Conservation (phyloP, 1,140 invertebrate species). For the Trypoxylus dichotomus region DNA sequence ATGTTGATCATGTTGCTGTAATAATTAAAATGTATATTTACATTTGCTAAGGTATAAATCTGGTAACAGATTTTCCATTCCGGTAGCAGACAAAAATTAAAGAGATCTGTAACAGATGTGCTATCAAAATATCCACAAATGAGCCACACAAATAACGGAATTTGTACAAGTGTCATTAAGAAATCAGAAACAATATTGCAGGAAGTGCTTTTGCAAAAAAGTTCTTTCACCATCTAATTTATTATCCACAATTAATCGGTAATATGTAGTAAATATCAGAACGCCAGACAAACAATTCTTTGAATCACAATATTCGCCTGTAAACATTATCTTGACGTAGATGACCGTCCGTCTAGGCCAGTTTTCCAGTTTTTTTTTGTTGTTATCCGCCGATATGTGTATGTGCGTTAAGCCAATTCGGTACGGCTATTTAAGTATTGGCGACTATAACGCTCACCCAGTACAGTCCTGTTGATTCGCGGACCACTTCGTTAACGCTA, state of each 20-base stretch:
- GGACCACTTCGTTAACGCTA: neutral
- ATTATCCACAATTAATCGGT: neutral
- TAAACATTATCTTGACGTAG: neutral
- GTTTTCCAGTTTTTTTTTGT: neutral
- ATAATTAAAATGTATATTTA: too few species aligned
- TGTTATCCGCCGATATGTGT: neutral
- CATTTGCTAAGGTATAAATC: too few species aligned
- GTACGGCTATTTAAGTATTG: neutral
- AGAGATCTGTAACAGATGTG: too few species aligned
- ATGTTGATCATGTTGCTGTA: too few species aligned
- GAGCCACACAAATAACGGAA: too few species aligned
- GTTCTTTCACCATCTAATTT: neutral
- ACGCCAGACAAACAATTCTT: neutral
- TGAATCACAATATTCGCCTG: neutral
- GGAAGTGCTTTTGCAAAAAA: too few species aligned
- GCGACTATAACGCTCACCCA: neutral
- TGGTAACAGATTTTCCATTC: too few species aligned
- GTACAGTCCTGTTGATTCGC: slow-evolving; percentile 1
- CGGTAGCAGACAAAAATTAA: too few species aligned
- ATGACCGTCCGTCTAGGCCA: neutral
- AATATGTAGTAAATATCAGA: neutral
- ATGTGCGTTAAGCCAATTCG: neutral
- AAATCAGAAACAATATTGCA: too few species aligned
- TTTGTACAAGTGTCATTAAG: too few species aligned
- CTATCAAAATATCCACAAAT: too few species aligned